Conservation (phyloP, 2,888 invertebrate species). For the Eugnorisma glareosa region DNA sequence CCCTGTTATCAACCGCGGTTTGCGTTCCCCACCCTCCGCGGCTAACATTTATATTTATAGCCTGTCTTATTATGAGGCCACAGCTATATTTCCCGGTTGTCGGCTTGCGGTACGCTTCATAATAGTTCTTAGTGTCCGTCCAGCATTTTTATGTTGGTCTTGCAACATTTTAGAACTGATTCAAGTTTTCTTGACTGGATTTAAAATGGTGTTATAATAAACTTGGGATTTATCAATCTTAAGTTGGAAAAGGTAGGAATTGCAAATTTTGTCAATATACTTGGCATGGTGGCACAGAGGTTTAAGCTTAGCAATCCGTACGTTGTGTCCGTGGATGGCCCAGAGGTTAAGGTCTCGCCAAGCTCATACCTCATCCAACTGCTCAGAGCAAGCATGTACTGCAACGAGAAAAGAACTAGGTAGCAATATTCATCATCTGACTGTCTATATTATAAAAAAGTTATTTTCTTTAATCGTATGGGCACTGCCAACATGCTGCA, state of each 20-base stretch:
- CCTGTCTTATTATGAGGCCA: conserved; percentile 76
- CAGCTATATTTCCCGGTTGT: conserved; percentile 70
- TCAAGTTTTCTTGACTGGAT: conserved; percentile 25
- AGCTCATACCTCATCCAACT: not conserved
- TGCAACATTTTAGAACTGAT: conserved; percentile 44
- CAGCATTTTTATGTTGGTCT: conserved; percentile 56
- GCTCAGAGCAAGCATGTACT: not conserved
- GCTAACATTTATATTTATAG: conserved; percentile 80
- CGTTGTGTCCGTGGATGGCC: too few species aligned
- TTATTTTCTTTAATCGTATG: too few species aligned
- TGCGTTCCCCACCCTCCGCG: conserved; percentile 57
- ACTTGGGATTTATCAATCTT: conserved; percentile 9
- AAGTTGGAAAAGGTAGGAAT: not conserved
- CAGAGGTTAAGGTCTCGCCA: too few species aligned
- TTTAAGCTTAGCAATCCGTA: not conserved
- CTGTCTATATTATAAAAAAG: too few species aligned
- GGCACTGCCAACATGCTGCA: too few species aligned
- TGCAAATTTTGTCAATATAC: not conserved
- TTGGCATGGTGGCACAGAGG: not conserved
- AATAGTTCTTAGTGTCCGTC: conserved; percentile 66
- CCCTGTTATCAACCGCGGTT: conserved; percentile 57
- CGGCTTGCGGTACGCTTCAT: conserved; percentile 67
- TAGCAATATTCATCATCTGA: too few species aligned
- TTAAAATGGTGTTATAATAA: conserved; percentile 2
- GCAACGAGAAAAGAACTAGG: not conserved